Evolutionary conservation across 2,113 vertebrate species (phyloP), one percentile per base, ranked within the genome.

Genomic region (Ariopsis seemanni): DNA sequence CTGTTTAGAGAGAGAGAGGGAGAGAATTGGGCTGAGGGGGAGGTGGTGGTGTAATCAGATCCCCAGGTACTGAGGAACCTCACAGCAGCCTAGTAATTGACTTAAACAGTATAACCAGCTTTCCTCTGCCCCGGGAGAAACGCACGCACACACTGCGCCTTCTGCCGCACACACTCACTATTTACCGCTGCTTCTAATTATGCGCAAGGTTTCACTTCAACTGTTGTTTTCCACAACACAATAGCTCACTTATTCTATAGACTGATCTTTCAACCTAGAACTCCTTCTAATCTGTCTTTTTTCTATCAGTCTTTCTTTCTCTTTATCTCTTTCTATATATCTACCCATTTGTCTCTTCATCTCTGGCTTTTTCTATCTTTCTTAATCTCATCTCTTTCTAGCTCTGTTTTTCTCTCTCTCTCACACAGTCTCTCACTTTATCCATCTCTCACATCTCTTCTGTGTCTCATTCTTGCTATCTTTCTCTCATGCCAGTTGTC

Each of bases 141-240:
- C 42, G 9, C 71, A 4, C 9, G 0, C 7, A 50, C 71, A 50
- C 71, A 74, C 71, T 91, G 90, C 87, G 50, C 69, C 91, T 91
- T 89, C 88, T 81, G 91, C 93, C 93, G 53, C 75, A 78, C 92
- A 92, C 92, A 84, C 93, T 91, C 50, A 93, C 95, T 94, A 92
- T 95, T 94, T 94, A 94, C 93, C 93, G 89, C 92, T 95, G 94
- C 84, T 92, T 93, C 91, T 95, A 94, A 95, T 95, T 96, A 94
- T 77, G 90, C 88, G 85, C 90, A 90, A 87, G 86, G 91, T 92
- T 95, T 94, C 91, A 91, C 92, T 90, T 88, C 93, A 91, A 92
- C 92, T 85, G 91, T 92, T 91, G 91, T 90, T 90, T 92, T 90
- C 89, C 86, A 86, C 88, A 92, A 86, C 88, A 91, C 90, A 94